Evolutionary conservation across 2,797 vertebrate species (phyloP).

Genomic region (Furcifer pardalis): DNA sequence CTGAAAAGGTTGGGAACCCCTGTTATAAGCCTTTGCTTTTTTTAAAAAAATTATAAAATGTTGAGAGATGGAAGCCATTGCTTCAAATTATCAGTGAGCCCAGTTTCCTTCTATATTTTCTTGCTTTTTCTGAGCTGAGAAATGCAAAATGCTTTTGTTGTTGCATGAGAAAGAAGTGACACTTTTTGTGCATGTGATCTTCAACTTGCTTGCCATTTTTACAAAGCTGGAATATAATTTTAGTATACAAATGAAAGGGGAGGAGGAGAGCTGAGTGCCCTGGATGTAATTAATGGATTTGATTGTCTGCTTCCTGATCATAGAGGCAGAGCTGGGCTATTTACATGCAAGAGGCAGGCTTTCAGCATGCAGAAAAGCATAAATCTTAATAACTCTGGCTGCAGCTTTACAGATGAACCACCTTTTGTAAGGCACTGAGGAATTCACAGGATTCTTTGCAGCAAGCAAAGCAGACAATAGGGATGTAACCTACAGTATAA

Average conservation of each 20-base stretch:
- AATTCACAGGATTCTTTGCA: neutral
- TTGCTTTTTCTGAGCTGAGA: neutral
- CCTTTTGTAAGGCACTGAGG: neutral
- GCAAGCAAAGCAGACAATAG: too few species aligned
- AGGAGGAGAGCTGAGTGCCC: neutral
- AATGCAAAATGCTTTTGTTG: neutral
- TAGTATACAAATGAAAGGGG: neutral
- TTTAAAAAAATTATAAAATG: neutral
- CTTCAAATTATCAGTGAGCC: neutral
- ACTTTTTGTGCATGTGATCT: neutral
- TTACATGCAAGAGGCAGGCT: neutral
- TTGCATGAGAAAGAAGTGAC: neutral
- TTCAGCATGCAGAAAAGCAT: neutral
- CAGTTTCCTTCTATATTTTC: neutral
- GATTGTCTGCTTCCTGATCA: neutral
- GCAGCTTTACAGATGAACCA: conserved; percentile 4
- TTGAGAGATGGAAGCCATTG: neutral
- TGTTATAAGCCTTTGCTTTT: neutral
- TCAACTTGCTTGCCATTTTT: neutral
- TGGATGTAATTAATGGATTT: neutral
- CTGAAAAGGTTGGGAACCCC: too few species aligned
- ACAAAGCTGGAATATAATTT: neutral
- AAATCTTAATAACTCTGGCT: neutral
- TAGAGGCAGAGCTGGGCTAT: neutral
- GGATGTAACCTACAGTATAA: too few species aligned